Conservation (phyloP, 2,113 vertebrate genomes). For the Mus pahari region DNA sequence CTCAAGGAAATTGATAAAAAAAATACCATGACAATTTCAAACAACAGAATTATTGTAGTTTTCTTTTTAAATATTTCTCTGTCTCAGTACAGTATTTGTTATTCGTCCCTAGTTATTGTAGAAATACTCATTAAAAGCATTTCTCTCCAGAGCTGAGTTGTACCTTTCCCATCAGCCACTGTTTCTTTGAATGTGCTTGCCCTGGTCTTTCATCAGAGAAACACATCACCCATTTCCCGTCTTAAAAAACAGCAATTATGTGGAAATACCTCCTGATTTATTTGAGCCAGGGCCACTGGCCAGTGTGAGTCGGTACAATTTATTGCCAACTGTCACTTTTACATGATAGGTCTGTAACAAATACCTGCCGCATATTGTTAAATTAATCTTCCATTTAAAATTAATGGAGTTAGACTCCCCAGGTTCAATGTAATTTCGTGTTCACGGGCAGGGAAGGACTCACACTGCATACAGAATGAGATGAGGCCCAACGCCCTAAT, state of each 20-base stretch:
- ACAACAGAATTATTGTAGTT: conserved; percentile 50
- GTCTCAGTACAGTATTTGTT: not conserved
- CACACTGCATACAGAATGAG: conserved; percentile 96
- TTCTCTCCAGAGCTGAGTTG: conserved; percentile 70
- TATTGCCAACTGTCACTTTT: conserved; percentile 98
- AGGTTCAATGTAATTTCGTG: conserved; percentile 99
- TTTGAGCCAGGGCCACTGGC: conserved; percentile 91
- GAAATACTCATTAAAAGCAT: conserved; percentile 66
- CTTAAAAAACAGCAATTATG: conserved; percentile 95
- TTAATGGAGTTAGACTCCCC: conserved; percentile 99
- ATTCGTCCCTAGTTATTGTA: conserved; percentile 45
- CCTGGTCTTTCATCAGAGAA: conserved; percentile 90
- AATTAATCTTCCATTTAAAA: conserved; percentile 99
- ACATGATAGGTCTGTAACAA: conserved; percentile 99
- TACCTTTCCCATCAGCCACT: conserved; percentile 82
- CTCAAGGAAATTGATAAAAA: conserved; percentile 73
- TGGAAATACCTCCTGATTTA: conserved; percentile 96
- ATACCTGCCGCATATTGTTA: conserved; percentile 99
- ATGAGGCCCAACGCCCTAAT: conserved; percentile 96
- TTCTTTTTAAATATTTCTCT: not conserved
- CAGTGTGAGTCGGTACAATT: conserved; percentile 94
- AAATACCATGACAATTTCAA: conserved; percentile 63
- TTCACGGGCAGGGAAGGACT: conserved; percentile 94
- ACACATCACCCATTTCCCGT: conserved; percentile 89
- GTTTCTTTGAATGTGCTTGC: conserved; percentile 87